Percentiles rank a stretch among this genome's conserved stretches.
Conservation (phyloP, 1,140 invertebrate species). For the Drosophila ambigua region DNA sequence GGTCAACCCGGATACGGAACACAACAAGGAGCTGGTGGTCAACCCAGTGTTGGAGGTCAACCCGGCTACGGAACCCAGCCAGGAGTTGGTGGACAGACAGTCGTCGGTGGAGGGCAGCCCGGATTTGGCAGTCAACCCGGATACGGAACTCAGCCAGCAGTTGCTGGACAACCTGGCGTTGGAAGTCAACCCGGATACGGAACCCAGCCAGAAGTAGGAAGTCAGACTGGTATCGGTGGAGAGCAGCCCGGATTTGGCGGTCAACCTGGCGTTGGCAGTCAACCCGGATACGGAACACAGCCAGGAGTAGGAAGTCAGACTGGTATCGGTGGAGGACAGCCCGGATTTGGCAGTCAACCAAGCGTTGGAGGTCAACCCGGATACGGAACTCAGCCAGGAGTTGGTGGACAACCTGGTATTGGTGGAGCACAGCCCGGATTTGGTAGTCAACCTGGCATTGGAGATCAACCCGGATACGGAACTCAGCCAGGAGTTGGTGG, state of each 20-base stretch:
- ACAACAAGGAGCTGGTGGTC: no score
- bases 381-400: conserved; percentile 1
- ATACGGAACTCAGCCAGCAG: conserved; percentile 4
- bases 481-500: conserved; percentile 15
- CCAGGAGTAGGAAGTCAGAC: not conserved
- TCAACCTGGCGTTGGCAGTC: conserved; percentile 12
- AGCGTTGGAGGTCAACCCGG: not conserved
- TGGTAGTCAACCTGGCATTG: conserved; percentile 9
- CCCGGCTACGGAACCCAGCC: no score
- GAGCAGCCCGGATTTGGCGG: conserved; percentile 1
- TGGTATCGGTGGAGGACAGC: conserved; percentile 10
- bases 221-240: not conserved
- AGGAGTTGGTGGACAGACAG: no score
- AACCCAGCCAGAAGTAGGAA: conserved; percentile 1
- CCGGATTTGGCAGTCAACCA: not conserved
- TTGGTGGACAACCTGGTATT: conserved; percentile 1
- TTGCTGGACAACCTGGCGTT: not conserved
- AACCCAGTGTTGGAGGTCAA: no score
- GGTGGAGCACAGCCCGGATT: conserved; percentile 6
- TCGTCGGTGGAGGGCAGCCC: no score
- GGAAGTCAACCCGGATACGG: conserved; percentile 10
- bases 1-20: no score
- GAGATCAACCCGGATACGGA: conserved; percentile 11
- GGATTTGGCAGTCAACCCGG: not conserved
- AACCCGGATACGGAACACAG: conserved; percentile 6